Percentiles rank a stretch among this genome's conserved stretches.
These are phyloP conservation scores for Rhegmatorhina hoffmannsi DNA, from an alignment of 2,113 vertebrate species.

Conservation along the genomic window DNA sequence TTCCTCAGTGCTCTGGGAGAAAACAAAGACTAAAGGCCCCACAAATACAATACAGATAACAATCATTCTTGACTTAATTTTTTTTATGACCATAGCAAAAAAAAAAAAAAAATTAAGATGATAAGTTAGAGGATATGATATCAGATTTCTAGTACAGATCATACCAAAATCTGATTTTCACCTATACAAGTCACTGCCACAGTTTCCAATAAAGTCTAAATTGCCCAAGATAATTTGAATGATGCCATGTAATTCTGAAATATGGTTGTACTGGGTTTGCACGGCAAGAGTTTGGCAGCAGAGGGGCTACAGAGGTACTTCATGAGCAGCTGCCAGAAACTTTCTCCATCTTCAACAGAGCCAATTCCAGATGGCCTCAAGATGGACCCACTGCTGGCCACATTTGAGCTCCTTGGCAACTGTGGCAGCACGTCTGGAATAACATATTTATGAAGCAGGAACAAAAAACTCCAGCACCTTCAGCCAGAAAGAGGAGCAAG, in stretches of 20 bases:
- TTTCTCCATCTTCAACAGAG: accelerated
- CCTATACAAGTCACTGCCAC: neutral
- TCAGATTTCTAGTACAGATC: neutral
- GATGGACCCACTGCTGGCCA: accelerated
- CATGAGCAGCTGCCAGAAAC: neutral
- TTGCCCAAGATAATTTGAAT: neutral
- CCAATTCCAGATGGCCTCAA: accelerated
- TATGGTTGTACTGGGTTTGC: neutral
- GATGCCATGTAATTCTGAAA: neutral
- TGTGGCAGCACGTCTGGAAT: accelerated
- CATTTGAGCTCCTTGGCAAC: accelerated
- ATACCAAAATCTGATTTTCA: neutral
- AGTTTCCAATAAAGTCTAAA: neutral
- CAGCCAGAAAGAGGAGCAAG: neutral
- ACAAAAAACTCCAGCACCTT: neutral
- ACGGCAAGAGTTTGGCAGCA: neutral
- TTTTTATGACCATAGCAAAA: neutral
- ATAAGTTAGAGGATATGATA: neutral
- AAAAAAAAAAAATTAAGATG: neutral
- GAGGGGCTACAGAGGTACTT: neutral
- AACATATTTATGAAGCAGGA: neutral
- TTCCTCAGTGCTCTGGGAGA: neutral
- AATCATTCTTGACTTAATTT: neutral
- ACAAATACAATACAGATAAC: accelerated
- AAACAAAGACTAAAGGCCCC: neutral